Percentiles rank a stretch among this genome's conserved stretches.
Conservation (phyloP, 2,888 invertebrate species). For the Pheosia tremula region DNA sequence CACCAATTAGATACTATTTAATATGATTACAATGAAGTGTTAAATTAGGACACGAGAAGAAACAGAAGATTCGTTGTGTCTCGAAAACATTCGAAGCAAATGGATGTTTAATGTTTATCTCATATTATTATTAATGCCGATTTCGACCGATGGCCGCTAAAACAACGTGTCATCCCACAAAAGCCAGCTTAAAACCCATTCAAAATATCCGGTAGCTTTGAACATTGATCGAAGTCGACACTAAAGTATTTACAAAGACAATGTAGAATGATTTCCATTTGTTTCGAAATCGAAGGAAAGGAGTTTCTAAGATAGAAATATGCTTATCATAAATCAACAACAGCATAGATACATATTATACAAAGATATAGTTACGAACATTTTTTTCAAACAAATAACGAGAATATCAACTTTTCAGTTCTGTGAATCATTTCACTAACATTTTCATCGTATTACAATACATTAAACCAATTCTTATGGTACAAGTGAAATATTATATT, state of each 20-base stretch:
- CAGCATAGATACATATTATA: slow-evolving; percentile 75
- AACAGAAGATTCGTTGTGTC: slow-evolving; percentile 72
- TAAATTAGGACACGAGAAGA: slow-evolving; percentile 56
- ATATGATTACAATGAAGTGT: slow-evolving; percentile 56
- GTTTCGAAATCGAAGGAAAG: slow-evolving; percentile 40
- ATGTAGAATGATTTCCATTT: slow-evolving; percentile 37
- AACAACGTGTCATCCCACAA: not conserved
- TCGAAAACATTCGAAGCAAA: slow-evolving; percentile 52
- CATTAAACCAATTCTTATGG: slow-evolving; percentile 41
- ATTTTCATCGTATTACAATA: slow-evolving; percentile 62
- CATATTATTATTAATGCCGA: slow-evolving; percentile 14
- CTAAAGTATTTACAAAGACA: slow-evolving; percentile 17
- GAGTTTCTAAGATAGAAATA: slow-evolving; percentile 55
- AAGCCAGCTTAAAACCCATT: not conserved
- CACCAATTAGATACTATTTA: slow-evolving; percentile 74
- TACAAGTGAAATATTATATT: slow-evolving; percentile 26
- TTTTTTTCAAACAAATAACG: slow-evolving; percentile 79
- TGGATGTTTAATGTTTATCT: slow-evolving; percentile 16
- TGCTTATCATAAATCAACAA: slow-evolving; percentile 81
- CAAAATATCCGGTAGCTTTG: not conserved
- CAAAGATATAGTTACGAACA: slow-evolving; percentile 71
- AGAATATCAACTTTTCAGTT: slow-evolving; percentile 83
- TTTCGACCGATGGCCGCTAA: slow-evolving; percentile 8
- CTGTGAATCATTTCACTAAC: slow-evolving; percentile 83
- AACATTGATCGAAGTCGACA: not conserved